phyloP scores from a whole-genome alignment of 2,797 vertebrate species.

The Hozukius guyotensis region DNA sequence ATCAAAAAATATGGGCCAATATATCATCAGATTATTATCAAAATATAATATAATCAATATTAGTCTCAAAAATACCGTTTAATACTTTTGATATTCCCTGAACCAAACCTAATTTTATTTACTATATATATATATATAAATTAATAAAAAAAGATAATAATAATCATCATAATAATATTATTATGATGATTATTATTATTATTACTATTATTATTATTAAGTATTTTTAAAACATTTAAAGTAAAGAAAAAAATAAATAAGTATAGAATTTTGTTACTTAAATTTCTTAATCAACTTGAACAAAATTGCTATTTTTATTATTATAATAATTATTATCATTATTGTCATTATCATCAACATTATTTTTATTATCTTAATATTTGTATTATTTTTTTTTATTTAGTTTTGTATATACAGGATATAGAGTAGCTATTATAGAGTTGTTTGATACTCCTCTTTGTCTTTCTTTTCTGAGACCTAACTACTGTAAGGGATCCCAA shows the following conservation, averaged over 20 bases:
- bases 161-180: too few species aligned
- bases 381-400: too few species aligned
- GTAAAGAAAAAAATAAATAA: too few species aligned
- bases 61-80: background rate
- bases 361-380: background rate
- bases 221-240: rapidly evolving
- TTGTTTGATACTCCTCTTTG: background rate
- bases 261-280: background rate
- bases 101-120: background rate
- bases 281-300: background rate
- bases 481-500: background rate
- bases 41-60: background rate
- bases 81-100: too few species aligned
- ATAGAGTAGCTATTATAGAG: background rate
- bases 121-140: background rate
- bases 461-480: background rate
- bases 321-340: background rate
- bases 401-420: background rate
- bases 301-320: background rate
- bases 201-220: too few species aligned
- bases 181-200: too few species aligned
- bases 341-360: background rate
- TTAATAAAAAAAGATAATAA: too few species aligned
- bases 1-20: background rate
- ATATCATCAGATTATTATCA: background rate